Percentiles rank a stretch among this genome's conserved stretches.
Evolutionary conservation across 2,113 vertebrate genomes (phyloP).

Genomic region (Periophthalmodon schlosseri): DNA sequence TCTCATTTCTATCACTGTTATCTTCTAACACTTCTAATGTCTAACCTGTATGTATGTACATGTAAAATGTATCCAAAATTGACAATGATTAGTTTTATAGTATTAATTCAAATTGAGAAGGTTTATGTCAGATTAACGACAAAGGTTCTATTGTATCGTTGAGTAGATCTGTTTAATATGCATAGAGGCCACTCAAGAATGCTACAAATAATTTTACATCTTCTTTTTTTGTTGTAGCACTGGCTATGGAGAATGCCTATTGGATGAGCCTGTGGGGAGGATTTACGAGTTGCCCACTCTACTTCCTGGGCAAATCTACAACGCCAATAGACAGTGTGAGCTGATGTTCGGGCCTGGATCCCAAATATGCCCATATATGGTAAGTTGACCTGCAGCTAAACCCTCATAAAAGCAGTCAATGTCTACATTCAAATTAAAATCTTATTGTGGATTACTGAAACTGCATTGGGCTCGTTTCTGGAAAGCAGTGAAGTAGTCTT

Average conservation of each 20-base stretch:
- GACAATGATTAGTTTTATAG: no score
- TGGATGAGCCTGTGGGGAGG: conserved; percentile 88
- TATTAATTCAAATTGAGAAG: no score
- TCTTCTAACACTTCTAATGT: neutral
- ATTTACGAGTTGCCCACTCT: conserved; percentile 85
- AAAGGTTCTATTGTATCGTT: no score
- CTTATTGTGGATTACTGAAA: conserved; percentile 5
- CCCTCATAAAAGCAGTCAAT: neutral
- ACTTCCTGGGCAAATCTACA: conserved; percentile 89
- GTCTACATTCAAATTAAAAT: conserved; percentile 18
- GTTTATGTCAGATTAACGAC: no score
- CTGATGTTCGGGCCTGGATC: conserved; percentile 94
- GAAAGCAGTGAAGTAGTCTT: neutral
- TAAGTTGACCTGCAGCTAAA: conserved; percentile 65
- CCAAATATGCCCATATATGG: conserved; percentile 94
- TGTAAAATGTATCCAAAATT: no score
- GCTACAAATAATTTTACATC: neutral
- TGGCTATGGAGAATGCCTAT: conserved; percentile 94
- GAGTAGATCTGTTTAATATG: no score
- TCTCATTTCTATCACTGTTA: neutral
- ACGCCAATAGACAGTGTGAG: conserved; percentile 93
- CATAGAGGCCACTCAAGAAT: conserved; percentile 57
- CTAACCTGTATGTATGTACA: neutral
- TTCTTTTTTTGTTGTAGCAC: conserved; percentile 73
- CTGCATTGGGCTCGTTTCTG: conserved; percentile 16